Conservation (phyloP, 2,797 vertebrate species). For the Takifugu ocellatus region DNA sequence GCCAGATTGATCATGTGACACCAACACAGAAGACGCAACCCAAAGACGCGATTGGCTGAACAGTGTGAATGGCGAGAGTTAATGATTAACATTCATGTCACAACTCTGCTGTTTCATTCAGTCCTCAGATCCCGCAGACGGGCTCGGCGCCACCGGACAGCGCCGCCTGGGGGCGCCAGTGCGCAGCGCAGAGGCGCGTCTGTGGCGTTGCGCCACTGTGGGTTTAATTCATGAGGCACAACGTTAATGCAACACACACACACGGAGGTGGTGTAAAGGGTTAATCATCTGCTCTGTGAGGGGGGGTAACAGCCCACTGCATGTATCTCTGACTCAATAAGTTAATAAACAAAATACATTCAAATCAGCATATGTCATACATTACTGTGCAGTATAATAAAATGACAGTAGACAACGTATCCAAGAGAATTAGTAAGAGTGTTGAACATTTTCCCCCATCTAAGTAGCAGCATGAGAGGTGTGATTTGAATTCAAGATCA, state of each 20-base stretch:
- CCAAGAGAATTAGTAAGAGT: slow-evolving; percentile 25
- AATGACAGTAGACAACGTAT: slow-evolving; percentile 20
- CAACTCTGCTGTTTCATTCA: slow-evolving; percentile 66
- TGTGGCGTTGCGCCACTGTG: background rate
- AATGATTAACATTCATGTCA: slow-evolving; percentile 66
- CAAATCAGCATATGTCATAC: slow-evolving; percentile 50
- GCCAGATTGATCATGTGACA: slow-evolving; percentile 30
- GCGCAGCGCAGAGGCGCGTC: slow-evolving; percentile 9
- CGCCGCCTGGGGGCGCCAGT: slow-evolving; percentile 52
- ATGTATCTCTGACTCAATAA: slow-evolving; percentile 10
- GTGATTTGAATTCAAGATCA: slow-evolving; percentile 21
- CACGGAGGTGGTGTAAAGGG: slow-evolving; percentile 1
- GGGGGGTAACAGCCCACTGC: background rate
- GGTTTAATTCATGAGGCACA: slow-evolving; percentile 56
- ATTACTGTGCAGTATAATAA: slow-evolving; percentile 32
- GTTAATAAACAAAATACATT: slow-evolving; percentile 63
- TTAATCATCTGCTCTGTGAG: slow-evolving; percentile 14
- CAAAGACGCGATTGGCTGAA: slow-evolving; percentile 58
- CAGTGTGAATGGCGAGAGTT: slow-evolving; percentile 56
- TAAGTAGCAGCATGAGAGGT: slow-evolving; percentile 56
- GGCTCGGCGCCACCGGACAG: slow-evolving; percentile 21
- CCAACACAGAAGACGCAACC: slow-evolving; percentile 30
- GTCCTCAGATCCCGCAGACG: slow-evolving; percentile 17
- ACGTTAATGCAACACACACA: slow-evolving; percentile 23
- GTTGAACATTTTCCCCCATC: slow-evolving; percentile 20